These are phyloP conservation scores for Cydia splendana DNA, from an alignment of 1,140 invertebrate species.

Conservation along the genomic window DNA sequence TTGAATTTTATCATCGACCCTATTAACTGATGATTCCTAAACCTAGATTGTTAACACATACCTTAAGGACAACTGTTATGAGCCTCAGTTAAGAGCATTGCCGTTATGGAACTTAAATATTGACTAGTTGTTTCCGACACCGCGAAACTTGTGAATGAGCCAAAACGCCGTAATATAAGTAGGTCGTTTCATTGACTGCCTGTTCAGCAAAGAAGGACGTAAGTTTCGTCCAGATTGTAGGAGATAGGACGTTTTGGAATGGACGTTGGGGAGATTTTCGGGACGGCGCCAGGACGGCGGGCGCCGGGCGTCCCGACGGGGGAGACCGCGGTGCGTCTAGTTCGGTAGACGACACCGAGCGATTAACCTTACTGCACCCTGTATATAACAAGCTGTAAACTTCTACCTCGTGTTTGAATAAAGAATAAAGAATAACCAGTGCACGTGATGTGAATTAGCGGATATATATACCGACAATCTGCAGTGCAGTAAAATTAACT, in stretches of 20 bases:
- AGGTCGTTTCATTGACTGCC: not conserved
- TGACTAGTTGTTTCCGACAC: not conserved
- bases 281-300: conserved; percentile 46
- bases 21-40: too few relatives aligned
- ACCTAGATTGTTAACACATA: too few relatives aligned
- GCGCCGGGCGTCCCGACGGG: conserved; percentile 33
- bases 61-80: too few relatives aligned
- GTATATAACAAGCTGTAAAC: not conserved
- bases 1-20: too few relatives aligned
- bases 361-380: not conserved
- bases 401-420: too few relatives aligned
- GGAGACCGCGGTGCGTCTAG: conserved; percentile 1
- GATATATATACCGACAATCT: too few relatives aligned
- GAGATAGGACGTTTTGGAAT: not conserved
- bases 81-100: too few relatives aligned
- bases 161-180: not conserved
- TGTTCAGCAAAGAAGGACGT: not conserved
- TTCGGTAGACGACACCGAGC: not conserved
- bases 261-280: conserved; percentile 33
- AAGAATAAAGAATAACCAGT: not conserved
- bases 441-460: too few relatives aligned
- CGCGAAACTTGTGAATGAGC: not conserved
- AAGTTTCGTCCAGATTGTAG: not conserved
- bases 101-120: not conserved
- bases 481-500: too few relatives aligned